These are phyloP conservation scores for Thunnus albacares DNA, from an alignment of 2,797 vertebrate genomes.

Conservation along the genomic window DNA sequence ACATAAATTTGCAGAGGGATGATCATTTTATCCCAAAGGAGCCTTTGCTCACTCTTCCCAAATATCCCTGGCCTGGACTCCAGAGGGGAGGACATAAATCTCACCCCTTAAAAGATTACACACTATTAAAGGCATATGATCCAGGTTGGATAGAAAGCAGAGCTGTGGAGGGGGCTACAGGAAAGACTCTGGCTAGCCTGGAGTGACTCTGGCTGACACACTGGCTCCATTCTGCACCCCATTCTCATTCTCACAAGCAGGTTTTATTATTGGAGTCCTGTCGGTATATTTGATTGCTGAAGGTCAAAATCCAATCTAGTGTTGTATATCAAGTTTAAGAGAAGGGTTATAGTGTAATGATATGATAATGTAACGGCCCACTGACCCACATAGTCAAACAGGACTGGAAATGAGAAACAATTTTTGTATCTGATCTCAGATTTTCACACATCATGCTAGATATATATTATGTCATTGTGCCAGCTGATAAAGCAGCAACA, in stretches of 20 bases:
- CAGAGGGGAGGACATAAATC: constrained; percentile 65
- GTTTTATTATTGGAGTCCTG: constrained; percentile 41
- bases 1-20: constrained; percentile 30
- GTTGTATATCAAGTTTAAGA: constrained; percentile 36
- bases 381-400: constrained; percentile 32
- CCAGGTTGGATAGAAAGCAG: constrained; percentile 72
- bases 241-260: constrained; percentile 24
- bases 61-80: constrained; percentile 41
- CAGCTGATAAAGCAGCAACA: constrained; percentile 7
- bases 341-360: constrained; percentile 13
- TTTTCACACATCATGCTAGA: neutral
- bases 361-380: constrained; percentile 15
- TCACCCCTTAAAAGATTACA: constrained; percentile 73
- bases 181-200: constrained; percentile 62
- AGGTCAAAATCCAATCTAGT: constrained; percentile 38
- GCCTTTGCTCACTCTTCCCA: constrained; percentile 57
- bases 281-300: constrained; percentile 37
- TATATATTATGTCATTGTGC: neutral
- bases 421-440: constrained; percentile 7
- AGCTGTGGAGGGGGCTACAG: constrained; percentile 47
- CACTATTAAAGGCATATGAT: constrained; percentile 76
- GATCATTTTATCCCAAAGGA: constrained; percentile 48
- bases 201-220: constrained; percentile 71
- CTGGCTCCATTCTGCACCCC: constrained; percentile 52
- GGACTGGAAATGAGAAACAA: neutral